Percentiles rank a stretch among this genome's conserved stretches.
Evolutionary conservation across 2,797 vertebrate species (phyloP).

Genomic region (Pangasius larnaudii): DNA sequence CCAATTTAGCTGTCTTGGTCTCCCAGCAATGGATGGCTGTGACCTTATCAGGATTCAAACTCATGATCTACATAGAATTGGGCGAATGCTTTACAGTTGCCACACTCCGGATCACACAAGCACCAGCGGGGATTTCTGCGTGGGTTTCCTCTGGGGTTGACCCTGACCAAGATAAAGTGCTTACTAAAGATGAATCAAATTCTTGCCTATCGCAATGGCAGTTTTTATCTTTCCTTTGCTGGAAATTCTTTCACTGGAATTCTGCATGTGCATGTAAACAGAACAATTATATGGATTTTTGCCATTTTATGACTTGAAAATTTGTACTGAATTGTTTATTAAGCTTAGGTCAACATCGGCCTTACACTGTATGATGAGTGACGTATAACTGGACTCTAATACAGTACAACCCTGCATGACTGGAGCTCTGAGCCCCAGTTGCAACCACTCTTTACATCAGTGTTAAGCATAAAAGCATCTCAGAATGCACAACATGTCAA

Average conservation of each 20-base stretch:
- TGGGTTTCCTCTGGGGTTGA: background rate
- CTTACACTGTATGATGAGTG: background rate
- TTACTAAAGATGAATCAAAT: background rate
- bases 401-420: background rate
- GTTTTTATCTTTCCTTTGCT: background rate
- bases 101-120: background rate
- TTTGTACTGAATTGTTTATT: background rate
- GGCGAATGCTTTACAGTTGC: background rate
- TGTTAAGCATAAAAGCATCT: background rate
- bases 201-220: background rate
- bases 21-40: background rate
- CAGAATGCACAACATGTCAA: background rate
- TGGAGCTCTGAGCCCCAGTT: background rate
- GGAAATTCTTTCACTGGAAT: background rate
- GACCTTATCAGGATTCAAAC: background rate
- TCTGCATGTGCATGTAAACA: background rate
- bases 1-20: background rate
- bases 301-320: background rate
- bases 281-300: background rate
- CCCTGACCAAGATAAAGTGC: background rate
- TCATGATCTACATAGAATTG: background rate
- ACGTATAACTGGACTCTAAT: background rate
- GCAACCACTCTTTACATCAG: background rate
- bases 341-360: background rate
- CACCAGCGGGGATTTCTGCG: background rate